These are phyloP conservation scores for Eristalis arbustorum DNA, from an alignment of 2,888 invertebrate species.

Conservation along the genomic window DNA sequence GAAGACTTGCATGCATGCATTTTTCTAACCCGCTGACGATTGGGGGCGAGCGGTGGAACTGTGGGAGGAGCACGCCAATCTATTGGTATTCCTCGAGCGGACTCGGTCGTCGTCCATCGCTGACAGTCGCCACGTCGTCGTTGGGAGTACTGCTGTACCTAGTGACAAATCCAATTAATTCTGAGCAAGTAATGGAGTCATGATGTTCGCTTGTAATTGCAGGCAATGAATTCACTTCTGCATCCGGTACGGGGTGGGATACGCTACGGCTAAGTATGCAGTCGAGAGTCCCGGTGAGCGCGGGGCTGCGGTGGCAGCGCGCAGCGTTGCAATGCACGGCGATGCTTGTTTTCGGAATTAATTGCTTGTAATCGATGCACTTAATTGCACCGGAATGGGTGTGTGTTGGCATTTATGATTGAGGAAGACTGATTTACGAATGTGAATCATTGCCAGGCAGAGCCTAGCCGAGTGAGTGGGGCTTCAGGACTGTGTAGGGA, in stretches of 20 bases:
- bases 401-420: slow-evolving; percentile 19
- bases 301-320: background rate
- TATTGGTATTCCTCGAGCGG: slow-evolving; percentile 32
- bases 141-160: slow-evolving; percentile 29
- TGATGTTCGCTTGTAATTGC: slow-evolving; percentile 51
- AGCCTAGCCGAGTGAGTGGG: too few relatives aligned
- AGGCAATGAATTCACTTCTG: slow-evolving; percentile 38
- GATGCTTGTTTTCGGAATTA: slow-evolving; percentile 33
- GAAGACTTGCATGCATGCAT: slow-evolving; percentile 35
- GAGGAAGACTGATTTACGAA: slow-evolving; percentile 1
- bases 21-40: slow-evolving; percentile 16
- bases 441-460: background rate
- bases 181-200: slow-evolving; percentile 56
- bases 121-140: slow-evolving; percentile 44
- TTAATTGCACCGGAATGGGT: slow-evolving; percentile 40
- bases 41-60: background rate
- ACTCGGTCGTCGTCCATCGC: slow-evolving; percentile 42
- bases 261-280: slow-evolving; percentile 9
- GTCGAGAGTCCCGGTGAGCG: background rate
- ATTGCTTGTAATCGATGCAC: slow-evolving; percentile 44
- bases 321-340: slow-evolving; percentile 3
- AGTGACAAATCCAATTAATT: slow-evolving; percentile 61
- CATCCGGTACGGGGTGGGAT: slow-evolving; percentile 54
- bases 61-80: background rate
- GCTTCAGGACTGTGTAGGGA: too few relatives aligned